These are phyloP conservation scores for Aphelocoma californica DNA, from an alignment of 2,797 vertebrate genomes.

Conservation along the genomic window DNA sequence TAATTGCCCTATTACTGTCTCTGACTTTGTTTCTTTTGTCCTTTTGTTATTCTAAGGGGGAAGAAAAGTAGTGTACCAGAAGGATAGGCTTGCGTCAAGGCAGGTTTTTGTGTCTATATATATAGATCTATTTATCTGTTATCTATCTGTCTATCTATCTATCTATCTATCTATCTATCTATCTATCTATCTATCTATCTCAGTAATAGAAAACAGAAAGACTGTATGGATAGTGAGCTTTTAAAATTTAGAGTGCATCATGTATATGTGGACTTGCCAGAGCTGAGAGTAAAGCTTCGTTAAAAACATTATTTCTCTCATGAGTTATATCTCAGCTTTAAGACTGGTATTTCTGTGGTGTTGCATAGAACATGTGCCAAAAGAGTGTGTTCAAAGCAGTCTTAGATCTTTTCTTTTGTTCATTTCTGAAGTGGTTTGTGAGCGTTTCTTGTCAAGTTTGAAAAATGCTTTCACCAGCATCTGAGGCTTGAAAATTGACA, in stretches of 20 bases:
- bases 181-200: neutral
- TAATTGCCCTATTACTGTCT: constrained; percentile 66
- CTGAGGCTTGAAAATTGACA: constrained; percentile 55
- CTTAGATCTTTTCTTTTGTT: constrained; percentile 73
- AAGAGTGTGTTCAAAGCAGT: constrained; percentile 64
- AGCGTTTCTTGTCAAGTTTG: constrained; percentile 62
- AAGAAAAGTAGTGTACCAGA: neutral
- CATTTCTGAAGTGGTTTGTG: constrained; percentile 60
- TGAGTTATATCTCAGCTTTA: constrained; percentile 8
- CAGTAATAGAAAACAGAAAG: neutral
- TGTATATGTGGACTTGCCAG: neutral
- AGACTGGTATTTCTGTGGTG: constrained; percentile 34
- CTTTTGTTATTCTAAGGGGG: neutral
- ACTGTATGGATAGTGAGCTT: neutral
- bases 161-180: neutral
- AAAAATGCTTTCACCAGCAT: constrained; percentile 67
- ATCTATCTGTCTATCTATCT: neutral
- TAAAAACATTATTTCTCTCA: constrained; percentile 7
- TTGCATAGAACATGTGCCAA: constrained; percentile 46
- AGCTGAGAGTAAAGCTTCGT: neutral
- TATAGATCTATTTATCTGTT: neutral
- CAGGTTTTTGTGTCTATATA: neutral
- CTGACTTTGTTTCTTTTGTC: constrained; percentile 27
- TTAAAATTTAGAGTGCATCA: constrained; percentile 23
- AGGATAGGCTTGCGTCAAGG: neutral